Evolutionary conservation across 2,888 invertebrate genomes (phyloP), one percentile per base, ranked within the genome.

Genomic region (Steinernema scapterisci): DNA sequence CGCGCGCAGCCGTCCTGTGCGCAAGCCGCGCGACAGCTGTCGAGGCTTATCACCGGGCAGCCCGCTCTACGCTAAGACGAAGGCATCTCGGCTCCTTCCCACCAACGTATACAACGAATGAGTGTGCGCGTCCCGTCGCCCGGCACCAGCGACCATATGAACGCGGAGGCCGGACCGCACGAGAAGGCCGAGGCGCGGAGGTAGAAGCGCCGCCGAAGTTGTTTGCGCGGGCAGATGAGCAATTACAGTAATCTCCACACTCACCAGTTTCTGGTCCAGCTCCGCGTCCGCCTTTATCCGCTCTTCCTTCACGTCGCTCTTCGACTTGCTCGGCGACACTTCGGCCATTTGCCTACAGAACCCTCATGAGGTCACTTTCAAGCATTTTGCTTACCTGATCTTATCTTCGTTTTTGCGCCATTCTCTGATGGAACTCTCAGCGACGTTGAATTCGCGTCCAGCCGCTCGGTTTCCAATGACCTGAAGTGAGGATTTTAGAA

Each of bases 341-440:
- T 63, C 63, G 31, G 63, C 63, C 63, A 63, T 63, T 73, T 73
- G 46, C 48, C 44, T 45, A 23, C 38, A 38, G 38, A 38, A 38
- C 38, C 38, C 38, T 6, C 38, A 27, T 46, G 63, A 3, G 9
- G n/a, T n/a, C n/a, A n/a, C n/a, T n/a, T 27, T 5, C 23, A 75
- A 21, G 23, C 3, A 27, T 31, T 38, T 2, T 1, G 27, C 73
- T 16, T 72, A 81, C 82, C 84, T 77, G 21, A 86, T 74, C 73
- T 82, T 84, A n/a, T 76, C 77, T 75, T 86, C 86, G 76, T 86
- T 86, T 52, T 86, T 86, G 44, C 85, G 76, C 86, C 86, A 86
- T 75, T 86, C 86, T 48, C 86, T 73, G 45, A 86, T 86, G 38
- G 83, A 83, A 46, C 82, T 82, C 76, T 86, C 86, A 3, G 86